phyloP scores from a whole-genome alignment of 2,888 invertebrate species.

The Mantis religiosa region DNA sequence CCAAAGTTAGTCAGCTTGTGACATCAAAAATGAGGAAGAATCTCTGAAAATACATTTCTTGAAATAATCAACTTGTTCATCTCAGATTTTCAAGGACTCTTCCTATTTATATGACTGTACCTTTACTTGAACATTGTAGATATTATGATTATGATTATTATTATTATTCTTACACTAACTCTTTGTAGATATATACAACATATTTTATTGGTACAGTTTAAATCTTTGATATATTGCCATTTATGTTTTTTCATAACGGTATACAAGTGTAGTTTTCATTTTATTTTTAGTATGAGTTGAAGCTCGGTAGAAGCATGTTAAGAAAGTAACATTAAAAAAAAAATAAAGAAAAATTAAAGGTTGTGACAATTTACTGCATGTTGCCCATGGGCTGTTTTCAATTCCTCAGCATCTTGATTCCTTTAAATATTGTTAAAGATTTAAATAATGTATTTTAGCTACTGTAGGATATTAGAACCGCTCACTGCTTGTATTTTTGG shows the following conservation, averaged over 20 bases:
- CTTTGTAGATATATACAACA: conserved; percentile 8
- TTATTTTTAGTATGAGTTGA: neutral
- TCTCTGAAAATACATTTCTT: neutral
- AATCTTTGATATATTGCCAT: conserved; percentile 10
- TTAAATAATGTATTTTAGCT: neutral
- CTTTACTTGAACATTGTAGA: conserved; percentile 11
- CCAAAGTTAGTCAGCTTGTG: neutral
- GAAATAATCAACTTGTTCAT: neutral
- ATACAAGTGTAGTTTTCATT: neutral
- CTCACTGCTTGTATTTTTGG: neutral
- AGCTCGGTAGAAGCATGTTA: neutral
- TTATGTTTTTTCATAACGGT: neutral
- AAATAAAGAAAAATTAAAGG: neutral
- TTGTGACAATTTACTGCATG: neutral
- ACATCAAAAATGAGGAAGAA: neutral
- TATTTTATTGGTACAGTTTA: neutral
- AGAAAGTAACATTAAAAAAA: neutral
- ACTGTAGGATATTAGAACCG: neutral
- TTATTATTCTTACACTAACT: conserved; percentile 10
- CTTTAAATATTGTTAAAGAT: neutral
- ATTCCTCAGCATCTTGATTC: neutral
- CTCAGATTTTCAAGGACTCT: conserved; percentile 9
- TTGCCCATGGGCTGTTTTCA: neutral
- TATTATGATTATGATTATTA: neutral
- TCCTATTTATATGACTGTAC: conserved; percentile 4